Percentiles rank a stretch among this genome's conserved stretches.
These are phyloP conservation scores for Scaptodrosophila lebanonensis DNA, from an alignment of 1,140 invertebrate species.

Conservation along the genomic window DNA sequence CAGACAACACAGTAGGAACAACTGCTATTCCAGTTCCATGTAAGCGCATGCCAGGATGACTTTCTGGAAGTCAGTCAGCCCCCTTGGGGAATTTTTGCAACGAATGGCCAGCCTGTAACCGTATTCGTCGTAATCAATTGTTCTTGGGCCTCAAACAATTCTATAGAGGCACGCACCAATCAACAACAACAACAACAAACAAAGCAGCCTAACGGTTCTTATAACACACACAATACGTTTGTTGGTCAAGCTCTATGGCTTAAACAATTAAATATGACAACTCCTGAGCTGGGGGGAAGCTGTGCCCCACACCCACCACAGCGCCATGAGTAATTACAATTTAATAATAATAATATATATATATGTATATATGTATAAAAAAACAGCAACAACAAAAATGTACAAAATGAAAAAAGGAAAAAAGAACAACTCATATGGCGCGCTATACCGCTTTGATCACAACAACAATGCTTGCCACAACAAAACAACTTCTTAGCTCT, in stretches of 20 bases:
- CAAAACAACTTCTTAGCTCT: constrained; percentile 73
- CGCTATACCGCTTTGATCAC: constrained; percentile 73
- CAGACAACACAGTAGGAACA: background rate
- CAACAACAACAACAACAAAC: constrained; percentile 22
- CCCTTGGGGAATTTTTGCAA: constrained; percentile 60
- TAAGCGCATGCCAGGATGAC: constrained; percentile 47
- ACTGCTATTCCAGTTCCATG: constrained; percentile 35
- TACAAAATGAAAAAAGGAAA: constrained; percentile 24
- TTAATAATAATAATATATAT: constrained; percentile 61
- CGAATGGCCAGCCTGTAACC: constrained; percentile 51
- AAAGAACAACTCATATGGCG: constrained; percentile 60
- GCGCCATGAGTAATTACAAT: constrained; percentile 61
- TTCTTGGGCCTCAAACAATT: constrained; percentile 43
- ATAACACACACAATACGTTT: constrained; percentile 29
- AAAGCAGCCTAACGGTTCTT: constrained; percentile 50
- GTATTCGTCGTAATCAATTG: constrained; percentile 73
- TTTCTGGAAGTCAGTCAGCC: constrained; percentile 30
- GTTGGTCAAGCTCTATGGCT: constrained; percentile 21
- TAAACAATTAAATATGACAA: constrained; percentile 1
- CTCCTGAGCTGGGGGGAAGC: constrained; percentile 11
- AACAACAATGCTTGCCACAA: constrained; percentile 74
- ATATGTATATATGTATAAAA: no score
- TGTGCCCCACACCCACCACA: constrained; percentile 3
- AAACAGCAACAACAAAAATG: constrained; percentile 25
- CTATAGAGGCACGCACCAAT: constrained; percentile 45